Conservation (phyloP, 2,888 invertebrate genomes). For the Apamea monoglypha region DNA sequence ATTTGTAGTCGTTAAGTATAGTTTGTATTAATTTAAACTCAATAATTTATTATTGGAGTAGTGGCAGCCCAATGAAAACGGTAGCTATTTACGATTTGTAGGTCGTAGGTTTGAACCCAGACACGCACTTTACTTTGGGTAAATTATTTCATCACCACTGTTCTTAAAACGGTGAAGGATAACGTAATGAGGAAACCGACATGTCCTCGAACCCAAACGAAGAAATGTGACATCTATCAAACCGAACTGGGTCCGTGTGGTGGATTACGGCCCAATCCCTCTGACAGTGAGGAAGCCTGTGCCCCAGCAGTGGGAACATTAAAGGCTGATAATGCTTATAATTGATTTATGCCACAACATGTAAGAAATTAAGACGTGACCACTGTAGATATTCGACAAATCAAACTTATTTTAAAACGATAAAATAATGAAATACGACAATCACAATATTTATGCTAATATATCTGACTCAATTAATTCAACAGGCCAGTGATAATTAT, state of each 20-base stretch:
- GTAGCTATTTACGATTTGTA: background rate
- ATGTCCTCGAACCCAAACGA: no score
- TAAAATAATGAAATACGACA: conserved; percentile 37
- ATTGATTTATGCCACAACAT: conserved; percentile 5
- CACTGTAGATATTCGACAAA: conserved; percentile 28
- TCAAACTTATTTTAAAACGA: conserved; percentile 35
- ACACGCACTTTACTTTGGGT: background rate
- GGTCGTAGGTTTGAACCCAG: background rate
- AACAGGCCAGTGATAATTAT: conserved; percentile 56
- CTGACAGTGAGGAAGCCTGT: background rate
- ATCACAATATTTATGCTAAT: conserved; percentile 51
- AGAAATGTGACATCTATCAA: background rate
- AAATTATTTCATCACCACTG: background rate
- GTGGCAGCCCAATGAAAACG: background rate
- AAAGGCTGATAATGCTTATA: background rate
- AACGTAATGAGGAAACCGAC: background rate
- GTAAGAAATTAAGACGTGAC: conserved; percentile 21
- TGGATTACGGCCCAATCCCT: background rate
- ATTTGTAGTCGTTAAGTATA: background rate
- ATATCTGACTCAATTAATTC: conserved; percentile 53
- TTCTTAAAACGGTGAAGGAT: background rate
- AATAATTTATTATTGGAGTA: background rate
- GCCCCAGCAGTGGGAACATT: background rate
- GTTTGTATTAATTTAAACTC: background rate
- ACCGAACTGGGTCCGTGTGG: background rate